A percentile compares a stretch with the other conserved stretches of the same genome.
Evolutionary conservation across 2,888 invertebrate species (phyloP).

Genomic region (Xylota segnis): DNA sequence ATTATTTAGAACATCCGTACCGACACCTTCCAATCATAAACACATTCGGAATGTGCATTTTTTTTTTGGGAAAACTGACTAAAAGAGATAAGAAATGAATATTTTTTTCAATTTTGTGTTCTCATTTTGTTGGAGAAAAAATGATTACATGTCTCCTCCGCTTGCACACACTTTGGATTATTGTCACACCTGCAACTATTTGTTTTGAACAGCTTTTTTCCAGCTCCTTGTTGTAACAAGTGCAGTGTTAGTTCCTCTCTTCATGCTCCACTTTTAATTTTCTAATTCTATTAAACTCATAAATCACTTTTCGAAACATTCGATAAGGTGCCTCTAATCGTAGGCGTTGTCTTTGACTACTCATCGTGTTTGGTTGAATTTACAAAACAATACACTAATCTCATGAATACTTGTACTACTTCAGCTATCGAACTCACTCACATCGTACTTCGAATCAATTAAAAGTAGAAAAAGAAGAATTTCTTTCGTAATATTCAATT

Average conservation of each 20-base stretch:
- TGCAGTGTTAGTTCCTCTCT: not conserved
- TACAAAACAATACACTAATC: not conserved
- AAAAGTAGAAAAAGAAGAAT: not conserved
- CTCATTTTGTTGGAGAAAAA: not conserved
- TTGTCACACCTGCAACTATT: not conserved
- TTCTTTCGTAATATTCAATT: constrained; percentile 1
- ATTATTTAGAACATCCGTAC: too few relatives aligned
- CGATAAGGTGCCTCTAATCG: constrained; percentile 44
- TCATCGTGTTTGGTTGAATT: not conserved
- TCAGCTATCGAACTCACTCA: not conserved
- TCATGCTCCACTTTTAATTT: constrained; percentile 13
- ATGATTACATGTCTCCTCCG: not conserved
- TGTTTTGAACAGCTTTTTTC: constrained; percentile 30
- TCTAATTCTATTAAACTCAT: constrained; percentile 19
- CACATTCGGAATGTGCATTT: not conserved
- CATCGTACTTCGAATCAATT: not conserved
- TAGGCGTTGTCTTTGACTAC: constrained; percentile 53
- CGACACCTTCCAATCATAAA: too few relatives aligned
- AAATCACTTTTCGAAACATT: constrained; percentile 19
- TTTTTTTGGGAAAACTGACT: not conserved
- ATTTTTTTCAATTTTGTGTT: not conserved
- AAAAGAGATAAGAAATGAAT: not conserved
- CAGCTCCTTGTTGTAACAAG: constrained; percentile 20
- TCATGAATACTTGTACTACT: too few relatives aligned
- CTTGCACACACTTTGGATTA: not conserved